Evolutionary conservation across 2,888 invertebrate genomes (phyloP), one percentile per base, ranked within the genome.

Genomic region (Cosmia trapezina): DNA sequence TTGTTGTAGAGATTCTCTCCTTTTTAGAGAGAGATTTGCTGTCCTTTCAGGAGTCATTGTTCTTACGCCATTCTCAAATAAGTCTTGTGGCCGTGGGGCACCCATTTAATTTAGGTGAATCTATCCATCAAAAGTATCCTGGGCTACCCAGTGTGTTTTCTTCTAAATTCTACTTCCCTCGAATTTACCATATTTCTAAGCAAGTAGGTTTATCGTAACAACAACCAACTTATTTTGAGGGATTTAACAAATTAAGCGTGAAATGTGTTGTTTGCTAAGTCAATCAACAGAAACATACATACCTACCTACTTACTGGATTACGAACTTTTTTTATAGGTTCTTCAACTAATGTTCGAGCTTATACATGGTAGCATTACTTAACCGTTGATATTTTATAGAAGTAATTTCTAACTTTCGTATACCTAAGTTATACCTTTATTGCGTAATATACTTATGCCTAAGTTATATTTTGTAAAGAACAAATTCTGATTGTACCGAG

Each of bases 401-500:
- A 53, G 57, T 74, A 53, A 70, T 51, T 56, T 28, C 45, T 60
- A 43, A 60, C 9, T 80, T 41, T 54, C 1, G 12, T 49, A 1
- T 75, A 28, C 28, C 28, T 28, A 43, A 49, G 22, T 73, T 49
- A 33, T 37, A 60, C 7, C 14, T 59, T 37, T 47, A 37, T 5
- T 60, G 33, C 47, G 45, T 41, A 14, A 28, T 51, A 14, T 33
- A 73, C 0, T 4, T 43, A 12, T 5, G 4, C 12, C 12, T 54
- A 73, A 49, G 17, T 49, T 49, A 73, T 45, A 33, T 60, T 37
- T 53, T 2, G 1, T n/a, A 19, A 43, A 28, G 12, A 45, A 61
- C 53, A 41, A 56, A 68, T 70, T 76, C 67, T 84, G 54, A 70
- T 66, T 84, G 85, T 65, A 53, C 45, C 60, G 4, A 70, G 49